Base-by-base conservation (phyloP, 2,797 vertebrate species). In the Poeciliopsis turneri region DNA sequence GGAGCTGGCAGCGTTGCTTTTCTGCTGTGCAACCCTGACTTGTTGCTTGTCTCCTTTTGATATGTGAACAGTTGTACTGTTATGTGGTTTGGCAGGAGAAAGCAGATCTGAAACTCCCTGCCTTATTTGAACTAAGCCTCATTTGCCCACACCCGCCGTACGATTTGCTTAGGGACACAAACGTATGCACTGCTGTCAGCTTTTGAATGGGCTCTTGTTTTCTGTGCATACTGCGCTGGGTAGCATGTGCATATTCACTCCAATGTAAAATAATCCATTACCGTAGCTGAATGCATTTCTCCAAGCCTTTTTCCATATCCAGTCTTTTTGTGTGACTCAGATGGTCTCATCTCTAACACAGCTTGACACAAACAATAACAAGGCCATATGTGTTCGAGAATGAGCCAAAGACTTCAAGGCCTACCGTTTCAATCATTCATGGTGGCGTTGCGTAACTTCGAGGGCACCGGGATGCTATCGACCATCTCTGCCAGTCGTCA, bases 381-480 rank as follows among this genome's bases (percentile, higher is more conserved):
- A 49, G 36, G 80, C 77, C 87, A 71, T 75, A 78, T 77, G 83
- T 76, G 82, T 78, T 81, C 75, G 72, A 81, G 81, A 90, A 85
- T 92, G 85, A 86, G 83, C 83, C 85, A 76, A 84, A 77, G 20
- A 84, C 77, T 88, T 85, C 23, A 10, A 86, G 87, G 83, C 87
- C 78, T 13, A 16, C 57, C 16, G 25, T 57, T 78, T 89, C 51
- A 87, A 85, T 92, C 82, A 87, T 91, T 89, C 36, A 88, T 72
- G 30, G 15, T 69, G 69, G 53, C 53, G n/a, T 43, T 28, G 25
- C 72, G 74, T 83, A 47, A 59, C 25, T 39, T 75, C 1, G 36
- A 78, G 78, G 72, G 76, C 72, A 74, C 69, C 55, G 0, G 36
- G 15, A 4, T 5, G 6, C 39, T 81, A 53, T 75, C n/a, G 8